Evolutionary conservation across 2,888 invertebrate genomes (phyloP).

Genomic region (Drosophila meridionalis): DNA sequence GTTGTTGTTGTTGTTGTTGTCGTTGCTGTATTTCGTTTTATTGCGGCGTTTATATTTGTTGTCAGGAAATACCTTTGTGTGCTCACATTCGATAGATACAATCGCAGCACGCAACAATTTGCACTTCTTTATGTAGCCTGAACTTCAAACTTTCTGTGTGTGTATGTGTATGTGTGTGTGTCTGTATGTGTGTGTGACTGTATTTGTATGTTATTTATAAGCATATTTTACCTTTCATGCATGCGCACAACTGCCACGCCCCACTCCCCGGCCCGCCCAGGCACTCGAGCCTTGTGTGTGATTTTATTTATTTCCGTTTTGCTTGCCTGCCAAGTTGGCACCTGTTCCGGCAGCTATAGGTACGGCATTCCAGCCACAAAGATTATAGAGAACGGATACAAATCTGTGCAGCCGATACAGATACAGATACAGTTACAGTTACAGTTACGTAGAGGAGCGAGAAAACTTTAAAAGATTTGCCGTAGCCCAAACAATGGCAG

Average conservation of each 20-base stretch:
- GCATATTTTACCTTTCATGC: constrained; percentile 79
- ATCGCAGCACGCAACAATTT: constrained; percentile 79
- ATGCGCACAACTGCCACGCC: constrained; percentile 53
- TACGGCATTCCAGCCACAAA: constrained; percentile 45
- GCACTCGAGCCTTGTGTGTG: constrained; percentile 37
- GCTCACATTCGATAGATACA: constrained; percentile 73
- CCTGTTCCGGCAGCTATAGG: constrained; percentile 42
- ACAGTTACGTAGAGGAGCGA: constrained; percentile 37
- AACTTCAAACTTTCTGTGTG: constrained; percentile 69
- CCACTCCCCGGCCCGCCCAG: constrained; percentile 1
- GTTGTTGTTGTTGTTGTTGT: constrained; percentile 31
- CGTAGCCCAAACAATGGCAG: constrained; percentile 13
- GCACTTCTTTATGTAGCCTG: constrained; percentile 75
- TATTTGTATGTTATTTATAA: constrained; percentile 59
- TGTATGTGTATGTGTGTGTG: constrained; percentile 9
- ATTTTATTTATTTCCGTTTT: constrained; percentile 74
- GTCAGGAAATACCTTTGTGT: constrained; percentile 77
- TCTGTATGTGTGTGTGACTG: constrained; percentile 8
- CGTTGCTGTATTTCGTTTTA: constrained; percentile 57
- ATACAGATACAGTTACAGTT: constrained; percentile 19
- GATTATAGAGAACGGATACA: constrained; percentile 62
- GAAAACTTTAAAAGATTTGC: constrained; percentile 69
- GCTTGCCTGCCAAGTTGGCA: constrained; percentile 55
- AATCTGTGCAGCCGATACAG: constrained; percentile 63
- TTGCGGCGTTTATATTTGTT: constrained; percentile 75